Evolutionary conservation across 2,888 invertebrate genomes (phyloP), one percentile per base, ranked within the genome.

Genomic region (Glaucopsyche alexis): DNA sequence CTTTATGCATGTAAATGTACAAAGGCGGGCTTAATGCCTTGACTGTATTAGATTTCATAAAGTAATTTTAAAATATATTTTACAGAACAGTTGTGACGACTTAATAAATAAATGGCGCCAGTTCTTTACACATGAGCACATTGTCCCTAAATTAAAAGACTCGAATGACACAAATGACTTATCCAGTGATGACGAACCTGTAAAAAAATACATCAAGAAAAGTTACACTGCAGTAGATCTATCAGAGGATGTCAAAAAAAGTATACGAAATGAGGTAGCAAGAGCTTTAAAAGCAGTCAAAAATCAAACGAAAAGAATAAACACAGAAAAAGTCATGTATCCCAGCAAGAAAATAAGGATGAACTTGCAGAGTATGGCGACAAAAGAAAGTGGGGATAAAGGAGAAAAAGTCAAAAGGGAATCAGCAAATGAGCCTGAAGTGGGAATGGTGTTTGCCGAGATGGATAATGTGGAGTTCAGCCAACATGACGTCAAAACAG

Each of bases 101-200:
- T 76, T 90, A 6, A 77, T 86, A 9, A 81, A 79, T 38, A 87
- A 86, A 80, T 88, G 86, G 86, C 82, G 81, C 7, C 66, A 80
- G 19, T 79, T 85, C 19, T 83, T 85, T 49, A 83, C 82, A 65
- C 75, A 78, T 19, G 82, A 85, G 64, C 82, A 84, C 49, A 60
- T 80, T 2, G 72, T 75, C 45, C 77, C 80, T 0, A 75, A 74
- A 4, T 42, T 42, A 8, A 50, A 74, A 0, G 74, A 74, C n/a
- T 74, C 75, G 0, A 79, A 80, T 6, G 78, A 79, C 11, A 83
- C 83, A 19, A 73, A 72, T 16, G 75, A 45, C 14, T 6, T 74
- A 14, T 79, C 80, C 6, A 89, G 89, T 74, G 91, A 91, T 71
- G 91, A 92, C 78, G 90, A 91, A 65, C 91, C 91, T 0, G 91